Conservation (phyloP, 92 coral and sea anemone genomes). For the Zoanthus sociatus region DNA sequence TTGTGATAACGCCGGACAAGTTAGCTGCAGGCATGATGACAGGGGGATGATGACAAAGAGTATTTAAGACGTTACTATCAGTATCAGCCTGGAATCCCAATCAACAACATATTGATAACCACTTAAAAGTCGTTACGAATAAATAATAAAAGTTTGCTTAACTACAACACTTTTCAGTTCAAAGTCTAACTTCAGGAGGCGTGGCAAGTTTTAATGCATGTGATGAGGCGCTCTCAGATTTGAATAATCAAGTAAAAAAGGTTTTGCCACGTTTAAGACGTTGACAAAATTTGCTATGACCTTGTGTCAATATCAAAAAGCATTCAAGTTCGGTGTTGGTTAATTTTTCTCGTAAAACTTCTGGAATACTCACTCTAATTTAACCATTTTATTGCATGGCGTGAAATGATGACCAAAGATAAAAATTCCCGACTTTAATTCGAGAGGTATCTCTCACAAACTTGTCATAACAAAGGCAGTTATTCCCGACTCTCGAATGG, state of each 20-base stretch:
- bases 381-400: not conserved
- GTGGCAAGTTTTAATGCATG: not conserved
- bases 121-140: not conserved
- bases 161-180: not conserved
- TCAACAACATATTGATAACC: not conserved
- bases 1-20: too few relatives aligned
- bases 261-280: not conserved
- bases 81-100: too few relatives aligned
- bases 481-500: slow-evolving; percentile 12
- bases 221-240: not conserved
- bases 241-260: not conserved
- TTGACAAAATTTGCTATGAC: not conserved
- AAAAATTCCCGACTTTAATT: slow-evolving; percentile 1
- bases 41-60: too few relatives aligned
- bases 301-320: not conserved
- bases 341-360: not conserved
- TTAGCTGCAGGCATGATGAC: too few relatives aligned
- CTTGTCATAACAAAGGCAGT: slow-evolving; percentile 30
- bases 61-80: too few relatives aligned
- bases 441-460: slow-evolving; percentile 1
- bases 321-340: not conserved
- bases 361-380: not conserved
- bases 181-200: not conserved
- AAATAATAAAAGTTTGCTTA: not conserved
- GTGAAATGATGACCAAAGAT: not conserved